phyloP scores from a whole-genome alignment of 2,888 invertebrate species.

The Catocala fraxini region DNA sequence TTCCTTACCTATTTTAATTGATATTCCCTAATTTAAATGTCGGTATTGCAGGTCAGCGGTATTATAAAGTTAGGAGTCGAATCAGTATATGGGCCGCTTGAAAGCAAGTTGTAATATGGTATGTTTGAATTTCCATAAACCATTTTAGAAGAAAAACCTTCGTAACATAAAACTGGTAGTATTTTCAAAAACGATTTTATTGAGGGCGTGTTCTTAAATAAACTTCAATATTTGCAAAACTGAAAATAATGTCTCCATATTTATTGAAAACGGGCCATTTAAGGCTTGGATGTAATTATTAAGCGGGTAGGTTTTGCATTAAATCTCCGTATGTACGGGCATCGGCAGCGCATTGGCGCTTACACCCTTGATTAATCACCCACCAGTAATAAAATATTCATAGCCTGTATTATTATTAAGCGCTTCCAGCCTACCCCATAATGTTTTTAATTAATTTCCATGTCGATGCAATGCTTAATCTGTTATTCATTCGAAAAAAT shows the following conservation, averaged over 20 bases:
- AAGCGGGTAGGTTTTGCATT: conserved; percentile 4
- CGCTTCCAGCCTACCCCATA: background rate
- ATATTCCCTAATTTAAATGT: too few species aligned
- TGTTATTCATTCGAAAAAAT: conserved; percentile 2
- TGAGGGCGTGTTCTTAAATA: too few species aligned
- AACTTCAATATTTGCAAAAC: background rate
- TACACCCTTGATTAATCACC: conserved; percentile 22
- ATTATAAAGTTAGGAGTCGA: too few species aligned
- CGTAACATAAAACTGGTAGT: too few species aligned
- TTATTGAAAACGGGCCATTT: background rate
- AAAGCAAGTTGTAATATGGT: too few species aligned
- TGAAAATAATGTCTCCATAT: background rate
- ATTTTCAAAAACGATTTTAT: too few species aligned
- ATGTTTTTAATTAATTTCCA: conserved; percentile 17
- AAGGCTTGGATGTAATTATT: conserved; percentile 16
- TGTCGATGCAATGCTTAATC: conserved; percentile 1
- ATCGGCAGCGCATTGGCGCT: conserved; percentile 6
- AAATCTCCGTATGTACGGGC: conserved; percentile 11
- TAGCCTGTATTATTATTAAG: conserved; percentile 15
- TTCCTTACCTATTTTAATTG: too few species aligned
- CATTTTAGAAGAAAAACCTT: too few species aligned
- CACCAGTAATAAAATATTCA: conserved; percentile 19
- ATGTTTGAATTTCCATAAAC: too few species aligned
- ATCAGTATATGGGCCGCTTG: too few species aligned
- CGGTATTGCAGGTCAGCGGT: too few species aligned